Evolutionary conservation across 2,113 vertebrate species (phyloP), one percentile per base, ranked within the genome.

Genomic region (Alaudala cheleensis): DNA sequence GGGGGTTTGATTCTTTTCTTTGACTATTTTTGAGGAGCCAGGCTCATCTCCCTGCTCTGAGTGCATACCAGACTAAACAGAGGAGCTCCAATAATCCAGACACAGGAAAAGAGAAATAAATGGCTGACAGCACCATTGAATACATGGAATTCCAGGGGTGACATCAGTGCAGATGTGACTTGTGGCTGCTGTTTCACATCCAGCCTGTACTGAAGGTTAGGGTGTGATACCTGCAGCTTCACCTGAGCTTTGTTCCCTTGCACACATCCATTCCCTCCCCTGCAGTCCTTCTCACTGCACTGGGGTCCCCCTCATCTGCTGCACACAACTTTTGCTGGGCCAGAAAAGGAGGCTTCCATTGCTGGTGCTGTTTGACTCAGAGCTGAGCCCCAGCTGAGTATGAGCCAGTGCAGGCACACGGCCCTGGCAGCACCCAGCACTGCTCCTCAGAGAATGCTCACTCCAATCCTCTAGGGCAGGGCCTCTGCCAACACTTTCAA

Each of bases 1-100:
- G 4, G 10, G 5, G 1, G 12, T 21, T 20, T 5, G 5, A 6
- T 33, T 29, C 2, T 26, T 5, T 14, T 62, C 11, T 26, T 33
- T 5, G 9, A 39, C 23, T 47, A 18, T 25, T 61, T 26, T 28
- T 29, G 37, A 62, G 40, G 24, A 34, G 25, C 50, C 56, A 54
- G 26, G 15, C 17, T 71, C 40, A 42, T 42, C 40, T 77, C 26
- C 33, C 56, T 12, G 33, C 60, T 80, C 31, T 39, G 15, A 62
- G 40, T 9, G 5, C 14, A 8, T 33, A 34, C 45, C 45, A 47
- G 5, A 1, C n/a, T 34, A 44, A 54, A 47, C 12, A 69, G 31
- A 45, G 34, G 34, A 54, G 64, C 17, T 42, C 42, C 29, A 49
- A 7, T 47, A 81, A 42, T 37, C 28, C 45, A 24, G 18, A 45